phyloP scores from a whole-genome alignment of 2,113 vertebrate species.

The Phycodurus eques region DNA sequence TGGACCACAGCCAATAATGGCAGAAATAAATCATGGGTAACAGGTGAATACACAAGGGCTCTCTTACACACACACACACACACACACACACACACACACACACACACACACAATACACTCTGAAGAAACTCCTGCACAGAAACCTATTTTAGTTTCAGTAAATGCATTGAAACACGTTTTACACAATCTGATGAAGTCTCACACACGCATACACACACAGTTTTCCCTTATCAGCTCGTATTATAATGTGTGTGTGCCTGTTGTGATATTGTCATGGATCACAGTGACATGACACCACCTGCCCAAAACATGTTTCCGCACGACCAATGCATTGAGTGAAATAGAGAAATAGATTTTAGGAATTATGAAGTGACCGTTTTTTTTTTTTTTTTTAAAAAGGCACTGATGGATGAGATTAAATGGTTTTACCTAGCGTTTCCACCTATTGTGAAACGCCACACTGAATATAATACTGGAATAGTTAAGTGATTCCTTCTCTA shows the following conservation, averaged over 20 bases:
- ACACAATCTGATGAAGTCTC: slow-evolving; percentile 16
- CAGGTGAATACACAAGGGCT: slow-evolving; percentile 42
- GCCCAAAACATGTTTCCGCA: slow-evolving; percentile 17
- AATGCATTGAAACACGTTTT: slow-evolving; percentile 19
- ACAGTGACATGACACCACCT: slow-evolving; percentile 32
- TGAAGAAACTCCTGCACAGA: neutral
- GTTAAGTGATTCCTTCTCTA: neutral
- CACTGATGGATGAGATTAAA: slow-evolving; percentile 44
- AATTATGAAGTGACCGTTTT: slow-evolving; percentile 26
- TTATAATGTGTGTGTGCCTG: slow-evolving; percentile 49
- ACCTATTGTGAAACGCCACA: neutral
- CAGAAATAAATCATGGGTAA: slow-evolving; percentile 50
- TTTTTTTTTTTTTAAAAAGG: too few relatives aligned
- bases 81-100: neutral
- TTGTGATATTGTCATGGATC: slow-evolving; percentile 42
- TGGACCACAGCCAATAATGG: slow-evolving; percentile 34
- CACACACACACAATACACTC: neutral
- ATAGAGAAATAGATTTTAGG: slow-evolving; percentile 35
- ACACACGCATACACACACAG: slow-evolving; percentile 1
- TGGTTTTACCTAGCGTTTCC: slow-evolving; percentile 1
- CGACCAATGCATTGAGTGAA: slow-evolving; percentile 23
- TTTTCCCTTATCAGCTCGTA: slow-evolving; percentile 26
- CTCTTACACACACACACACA: slow-evolving; percentile 7
- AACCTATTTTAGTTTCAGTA: slow-evolving; percentile 12
- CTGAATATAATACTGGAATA: slow-evolving; percentile 6